Base-by-base conservation (phyloP, 37 sponge, comb jelly and placozoan species). In the Axinella damicornis region DNA sequence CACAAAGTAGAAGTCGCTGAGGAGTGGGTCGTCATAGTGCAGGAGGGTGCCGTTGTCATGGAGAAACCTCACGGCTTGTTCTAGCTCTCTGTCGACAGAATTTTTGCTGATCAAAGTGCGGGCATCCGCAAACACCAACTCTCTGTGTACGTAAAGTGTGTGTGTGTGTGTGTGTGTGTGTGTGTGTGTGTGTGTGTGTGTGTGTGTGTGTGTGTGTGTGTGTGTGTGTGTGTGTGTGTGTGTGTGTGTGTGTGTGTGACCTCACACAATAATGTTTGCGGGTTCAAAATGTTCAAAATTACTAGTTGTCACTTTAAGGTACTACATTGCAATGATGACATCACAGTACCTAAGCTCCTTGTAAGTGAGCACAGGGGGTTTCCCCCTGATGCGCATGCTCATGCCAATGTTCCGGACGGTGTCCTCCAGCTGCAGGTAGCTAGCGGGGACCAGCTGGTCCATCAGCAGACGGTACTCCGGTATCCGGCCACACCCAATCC, bases 361-460 rank as follows among this genome's bases (percentile, higher is more conserved):
- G 69, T 81, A 79, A 21, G 89, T 77, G 56, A 93, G 86, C 5
- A 93, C 93, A 18, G 93, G 93, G 27, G 93, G 86, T 30, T 69
- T 73, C 18, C 64, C 69, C n/a, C 18, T 30, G 25, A 65, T 39
- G 18, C 74, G 57, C 82, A 80, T 84, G 30, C 54, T 60, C 17
- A 81, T 4, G 34, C 85, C 89, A 41, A 94, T 84, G 56, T 81
- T 85, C 21, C 89, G 68, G 5, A 96, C 82, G 0, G 85, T 77
- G 80, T 96, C 94, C 73, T 96, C 96, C 71, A 96, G 82, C 57
- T 87, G 88, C 0, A 92, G 89, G 83, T 93, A 96, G n/a, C 73
- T 76, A 31, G 94, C 94, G 0, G 96, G 96, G 35, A 93, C 85
- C 78, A 93, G 84, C 85, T 96, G 96, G 65, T 87, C 90, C 88